Percentiles rank a stretch among this genome's conserved stretches.
phyloP scores from a whole-genome alignment of 2,797 vertebrate genomes.

The Dendrocincla fuliginosa region DNA sequence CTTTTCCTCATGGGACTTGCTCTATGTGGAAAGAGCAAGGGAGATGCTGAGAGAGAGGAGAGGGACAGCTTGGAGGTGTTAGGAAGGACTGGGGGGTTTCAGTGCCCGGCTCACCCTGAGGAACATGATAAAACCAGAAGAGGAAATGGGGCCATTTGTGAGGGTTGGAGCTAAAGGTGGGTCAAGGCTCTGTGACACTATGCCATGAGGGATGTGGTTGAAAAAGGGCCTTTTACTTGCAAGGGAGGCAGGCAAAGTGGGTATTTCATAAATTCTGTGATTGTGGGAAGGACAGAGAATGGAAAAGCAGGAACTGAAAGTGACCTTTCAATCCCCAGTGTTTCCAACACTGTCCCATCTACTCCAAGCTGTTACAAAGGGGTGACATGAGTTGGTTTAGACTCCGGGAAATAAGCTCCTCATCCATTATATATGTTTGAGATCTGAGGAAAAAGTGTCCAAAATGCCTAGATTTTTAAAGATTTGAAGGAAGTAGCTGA shows the following conservation, averaged over 20 bases:
- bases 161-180: background rate
- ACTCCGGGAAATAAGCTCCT: background rate
- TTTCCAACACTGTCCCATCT: background rate
- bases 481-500: background rate
- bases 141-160: background rate
- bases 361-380: background rate
- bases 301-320: background rate
- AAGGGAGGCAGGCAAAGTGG: background rate
- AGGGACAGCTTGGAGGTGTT: background rate
- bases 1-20: background rate
- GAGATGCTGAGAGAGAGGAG: background rate
- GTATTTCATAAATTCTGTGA: background rate
- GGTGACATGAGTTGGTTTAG: background rate
- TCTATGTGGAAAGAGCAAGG: background rate
- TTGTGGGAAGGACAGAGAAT: background rate
- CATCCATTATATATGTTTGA: accelerated
- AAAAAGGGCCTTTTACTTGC: background rate
- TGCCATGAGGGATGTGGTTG: accelerated
- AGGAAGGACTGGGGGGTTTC: background rate
- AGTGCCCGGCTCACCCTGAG: background rate
- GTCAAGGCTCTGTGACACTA: accelerated
- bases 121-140: accelerated
- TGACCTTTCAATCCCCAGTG: background rate
- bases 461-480: background rate
- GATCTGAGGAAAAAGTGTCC: background rate